Base-by-base conservation (phyloP, 2,797 vertebrate species). In the Saxicola maurus region DNA sequence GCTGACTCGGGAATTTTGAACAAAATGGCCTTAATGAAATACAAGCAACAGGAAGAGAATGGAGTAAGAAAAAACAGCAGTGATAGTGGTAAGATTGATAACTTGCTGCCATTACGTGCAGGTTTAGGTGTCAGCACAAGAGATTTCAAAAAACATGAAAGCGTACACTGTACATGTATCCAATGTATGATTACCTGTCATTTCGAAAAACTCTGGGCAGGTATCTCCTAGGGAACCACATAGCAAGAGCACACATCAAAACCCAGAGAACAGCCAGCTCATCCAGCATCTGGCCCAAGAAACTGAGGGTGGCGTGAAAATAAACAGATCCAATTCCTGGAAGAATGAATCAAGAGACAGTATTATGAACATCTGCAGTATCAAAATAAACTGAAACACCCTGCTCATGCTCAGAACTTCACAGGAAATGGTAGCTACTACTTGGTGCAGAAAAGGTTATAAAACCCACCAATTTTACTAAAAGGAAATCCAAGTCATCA, bases 211-310 rank as follows among this genome's bases (percentile, higher is more conserved):
- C 97, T 97, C 96, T 98, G 57, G 99, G 99, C 35, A 99, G 96
- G 84, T 99, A 99, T 94, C 99, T 98, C 94, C 98, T 98, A 52
- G 99, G 99, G 86, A 99, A 99, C 99, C 99, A 99, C 99, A 99
- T 99, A 89, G 98, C 99, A 65, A 99, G 97, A 73, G 98, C 99
- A 94, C 98, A 99, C 99, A 99, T 99, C 62, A 99, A 96, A 86
- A 99, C 99, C 99, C 99, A 99, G 15, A 99, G 97, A 83, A 99
- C 99, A 81, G 99, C 98, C 87, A 99, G 92, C 89, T 99, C 99
- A 81, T 99, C 99, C 88, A 99, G 97, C 98, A 99, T 99, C 96
- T 99, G 99, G 56, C 99, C 99, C 48, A 99, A 96, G 96, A 99
- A 99, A 95, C 99, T 99, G 91, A 99, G 98, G 1, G 99, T 99